Base-by-base conservation (phyloP, 2,888 invertebrate species). In the Flabesymbios commensalis region DNA sequence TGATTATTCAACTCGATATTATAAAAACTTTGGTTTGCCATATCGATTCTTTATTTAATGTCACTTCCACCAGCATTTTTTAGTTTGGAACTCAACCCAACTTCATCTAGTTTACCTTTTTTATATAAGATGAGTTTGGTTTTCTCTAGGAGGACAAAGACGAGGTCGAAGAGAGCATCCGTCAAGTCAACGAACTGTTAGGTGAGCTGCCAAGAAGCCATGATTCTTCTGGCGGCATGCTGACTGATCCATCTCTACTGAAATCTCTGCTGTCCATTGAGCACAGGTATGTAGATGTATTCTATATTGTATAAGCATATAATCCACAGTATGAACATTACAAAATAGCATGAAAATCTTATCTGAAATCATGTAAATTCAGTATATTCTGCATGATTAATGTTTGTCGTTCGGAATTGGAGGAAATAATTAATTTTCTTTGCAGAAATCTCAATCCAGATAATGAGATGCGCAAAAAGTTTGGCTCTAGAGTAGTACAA, bases 381-480 rank as follows among this genome's bases (percentile, higher is more conserved):
- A n/a, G 48, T 22, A 36, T 57, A 3, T 36, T 1, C 14, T 47
- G 22, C 33, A 10, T 45, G 17, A 45, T 45, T 28, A 49, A 19
- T 45, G 45, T 45, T 10, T 45, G 19, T 45, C 45, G n/a, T n/a
- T n/a, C n/a, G n/a, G n/a, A n/a, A n/a, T n/a, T n/a, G n/a, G n/a
- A n/a, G n/a, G n/a, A n/a, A n/a, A n/a, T 26, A 19, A 26, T 26
- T 49, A 26, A 22, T n/a, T 61, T 32, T 42, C n/a, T 57, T 54
- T 51, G 22, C 36, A 64, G 64, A 59, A 39, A 90, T 79, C 83
- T 92, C 26, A 91, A 91, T 84, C 88, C 90, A 14, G 89, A 90
- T 68, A 90, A 90, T 83, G 92, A 92, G 83, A 85, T 92, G 78
- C 89, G 90, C 65, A 87, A 88, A 75, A 90, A 91, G 75, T 92